Evolutionary conservation across 1,140 invertebrate genomes (phyloP), one percentile per base, ranked within the genome.

Genomic region (Brachystomella parvula): DNA sequence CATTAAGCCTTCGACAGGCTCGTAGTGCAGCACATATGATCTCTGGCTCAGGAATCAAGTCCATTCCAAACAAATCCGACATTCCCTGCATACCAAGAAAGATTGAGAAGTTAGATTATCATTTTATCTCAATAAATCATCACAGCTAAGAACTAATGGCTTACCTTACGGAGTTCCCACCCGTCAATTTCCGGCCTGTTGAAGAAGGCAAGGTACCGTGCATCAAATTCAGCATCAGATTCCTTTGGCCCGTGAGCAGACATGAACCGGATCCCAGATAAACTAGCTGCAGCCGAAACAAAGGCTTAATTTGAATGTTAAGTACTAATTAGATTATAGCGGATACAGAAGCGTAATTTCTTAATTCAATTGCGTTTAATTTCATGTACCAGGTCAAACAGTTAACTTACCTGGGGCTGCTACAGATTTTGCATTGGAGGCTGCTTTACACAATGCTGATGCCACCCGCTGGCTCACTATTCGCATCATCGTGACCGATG

Each of bases 31-130:
- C 90, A 75, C 85, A 86, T 61, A 98, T 86, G 71, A 99, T 90
- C 76, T 85, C 88, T 61, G 96, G 96, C 76, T 98, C 95, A 3
- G 96, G 95, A 47, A 99, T 86, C 71, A 93, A 81, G 82, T 99
- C 96, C 84, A 90, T 88, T 74, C 88, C 90, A 79, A 86, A 82
- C 21, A 84, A 66, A 68, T 84, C 82, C 74, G 80, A 81, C 79
- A 85, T 81, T n/a, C 76, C 82, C 75, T 81, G 75, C 12, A 44
- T 63, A 69, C 24, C 2, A 47, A 60, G 35, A 30, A 47, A 15
- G 17, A 1, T 30, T 26, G 33, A 47, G 28, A 39, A 65, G 15
- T 26, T 47, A 17, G 44, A 62, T 31, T 24, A 63, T 47, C 30
- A 63, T n/a, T 62, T 62, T 47, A 44, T n/a, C 9, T 28, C 15